These are phyloP conservation scores for Lochmaea capreae DNA, from an alignment of 2,888 invertebrate species.

Conservation along the genomic window DNA sequence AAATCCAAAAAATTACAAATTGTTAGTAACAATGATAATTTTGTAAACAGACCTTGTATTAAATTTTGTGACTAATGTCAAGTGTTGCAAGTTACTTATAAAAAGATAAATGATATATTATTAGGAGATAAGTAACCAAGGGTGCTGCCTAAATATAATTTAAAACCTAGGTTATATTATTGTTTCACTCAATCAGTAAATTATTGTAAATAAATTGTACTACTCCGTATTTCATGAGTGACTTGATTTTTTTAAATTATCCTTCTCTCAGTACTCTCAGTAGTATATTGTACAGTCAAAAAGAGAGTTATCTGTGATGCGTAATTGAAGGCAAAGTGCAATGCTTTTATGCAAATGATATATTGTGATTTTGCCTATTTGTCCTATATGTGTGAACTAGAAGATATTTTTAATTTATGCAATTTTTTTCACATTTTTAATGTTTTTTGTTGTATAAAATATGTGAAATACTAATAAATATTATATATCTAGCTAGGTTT, in stretches of 20 bases:
- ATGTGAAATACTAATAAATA: slow-evolving; percentile 61
- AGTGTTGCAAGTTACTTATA: too few species aligned
- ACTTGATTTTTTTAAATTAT: neutral
- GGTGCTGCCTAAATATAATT: too few species aligned
- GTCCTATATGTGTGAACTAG: slow-evolving; percentile 64
- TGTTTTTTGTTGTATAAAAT: slow-evolving; percentile 60
- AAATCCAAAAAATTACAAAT: too few species aligned
- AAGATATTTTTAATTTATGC: slow-evolving; percentile 62
- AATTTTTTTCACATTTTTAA: slow-evolving; percentile 62
- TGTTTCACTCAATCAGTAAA: too few species aligned
- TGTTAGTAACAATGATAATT: too few species aligned
- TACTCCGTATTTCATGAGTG: neutral
- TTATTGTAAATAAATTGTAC: neutral
- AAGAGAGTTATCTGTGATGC: slow-evolving; percentile 64
- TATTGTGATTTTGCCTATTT: slow-evolving; percentile 65
- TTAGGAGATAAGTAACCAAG: too few species aligned
- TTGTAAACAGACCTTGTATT: too few species aligned
- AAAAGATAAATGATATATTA: too few species aligned
- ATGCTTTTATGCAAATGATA: slow-evolving; percentile 62
- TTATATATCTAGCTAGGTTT: slow-evolving; percentile 30
- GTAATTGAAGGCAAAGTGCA: slow-evolving; percentile 65
- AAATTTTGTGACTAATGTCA: too few species aligned
- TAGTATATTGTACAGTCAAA: slow-evolving; percentile 53
- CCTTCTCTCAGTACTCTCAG: slow-evolving; percentile 24
- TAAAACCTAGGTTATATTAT: too few species aligned